These are phyloP conservation scores for Hartigia nigra DNA, from an alignment of 2,888 invertebrate species.

Conservation along the genomic window DNA sequence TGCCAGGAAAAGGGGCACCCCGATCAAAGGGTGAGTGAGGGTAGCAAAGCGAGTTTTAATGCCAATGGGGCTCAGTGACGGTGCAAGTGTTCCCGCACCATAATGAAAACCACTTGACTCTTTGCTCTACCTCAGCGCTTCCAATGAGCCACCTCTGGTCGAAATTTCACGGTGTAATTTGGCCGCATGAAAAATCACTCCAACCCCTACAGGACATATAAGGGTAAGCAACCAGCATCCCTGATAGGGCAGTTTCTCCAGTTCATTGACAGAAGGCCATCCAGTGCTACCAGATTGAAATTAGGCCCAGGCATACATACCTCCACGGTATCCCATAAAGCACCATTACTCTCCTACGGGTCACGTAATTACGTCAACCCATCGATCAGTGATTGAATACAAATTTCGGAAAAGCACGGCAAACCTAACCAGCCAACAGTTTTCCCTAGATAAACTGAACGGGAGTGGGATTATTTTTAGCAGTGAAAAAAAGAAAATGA, in stretches of 20 bases:
- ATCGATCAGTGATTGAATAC: not conserved
- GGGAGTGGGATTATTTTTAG: not conserved
- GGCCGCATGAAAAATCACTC: conserved; percentile 1
- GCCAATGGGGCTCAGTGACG: conserved; percentile 34
- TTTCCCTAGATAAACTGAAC: not conserved
- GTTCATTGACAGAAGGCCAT: not conserved
- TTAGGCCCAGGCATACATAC: not conserved
- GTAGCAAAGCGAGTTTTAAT: conserved; percentile 50
- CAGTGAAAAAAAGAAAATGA: not conserved
- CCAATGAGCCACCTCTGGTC: conserved; percentile 18
- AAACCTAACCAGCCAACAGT: not conserved
- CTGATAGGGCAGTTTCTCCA: not conserved
- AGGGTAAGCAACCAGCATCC: not conserved
- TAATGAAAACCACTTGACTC: conserved; percentile 47
- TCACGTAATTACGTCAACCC: not conserved
- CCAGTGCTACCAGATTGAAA: not conserved
- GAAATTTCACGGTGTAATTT: conserved; percentile 30
- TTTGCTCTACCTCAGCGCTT: conserved; percentile 10
- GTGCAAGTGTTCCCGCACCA: conserved; percentile 34
- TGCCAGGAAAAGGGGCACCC: conserved; percentile 10
- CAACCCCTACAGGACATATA: not conserved
- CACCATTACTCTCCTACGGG: not conserved
- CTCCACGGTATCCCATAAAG: not conserved
- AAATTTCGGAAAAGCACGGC: not conserved
- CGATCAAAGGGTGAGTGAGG: conserved; percentile 11